Evolutionary conservation across 2,113 vertebrate species (phyloP).

Genomic region (Dasyornis broadbenti): DNA sequence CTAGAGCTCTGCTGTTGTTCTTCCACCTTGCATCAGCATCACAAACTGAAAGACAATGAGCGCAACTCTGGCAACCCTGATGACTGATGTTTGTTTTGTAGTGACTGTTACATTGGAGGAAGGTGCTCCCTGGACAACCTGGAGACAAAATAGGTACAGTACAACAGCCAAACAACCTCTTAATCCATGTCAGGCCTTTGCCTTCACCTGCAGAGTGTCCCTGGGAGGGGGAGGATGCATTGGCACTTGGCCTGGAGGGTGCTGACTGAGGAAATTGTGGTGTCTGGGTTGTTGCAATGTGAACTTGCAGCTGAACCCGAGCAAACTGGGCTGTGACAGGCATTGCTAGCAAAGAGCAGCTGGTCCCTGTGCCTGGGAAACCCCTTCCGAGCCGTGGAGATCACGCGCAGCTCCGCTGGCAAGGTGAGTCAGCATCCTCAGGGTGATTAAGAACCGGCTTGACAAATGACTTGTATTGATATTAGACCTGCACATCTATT

Average conservation of each 20-base stretch:
- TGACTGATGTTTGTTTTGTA: not conserved
- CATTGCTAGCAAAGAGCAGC: not conserved
- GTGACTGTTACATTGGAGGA: not conserved
- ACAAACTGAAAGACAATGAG: not conserved
- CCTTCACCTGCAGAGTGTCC: not conserved
- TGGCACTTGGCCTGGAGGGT: not conserved
- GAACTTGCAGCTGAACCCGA: not conserved
- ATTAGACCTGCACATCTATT: not conserved
- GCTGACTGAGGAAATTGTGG: not conserved
- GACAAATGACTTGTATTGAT: not conserved
- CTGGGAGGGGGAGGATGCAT: not conserved
- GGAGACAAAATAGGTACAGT: slow-evolving; percentile 12
- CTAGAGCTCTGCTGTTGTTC: not conserved
- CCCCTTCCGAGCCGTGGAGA: not conserved
- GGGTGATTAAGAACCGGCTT: not conserved
- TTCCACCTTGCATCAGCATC: not conserved
- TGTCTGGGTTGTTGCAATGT: not conserved
- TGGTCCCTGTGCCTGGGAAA: not conserved
- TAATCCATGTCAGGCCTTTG: not conserved
- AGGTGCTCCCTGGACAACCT: not conserved
- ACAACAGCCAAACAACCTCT: not conserved
- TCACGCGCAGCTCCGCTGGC: not conserved
- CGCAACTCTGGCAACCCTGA: not conserved
- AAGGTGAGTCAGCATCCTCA: not conserved
- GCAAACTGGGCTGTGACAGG: not conserved